Evolutionary conservation across 2,113 vertebrate genomes (phyloP).

Genomic region (Grallaria varia): DNA sequence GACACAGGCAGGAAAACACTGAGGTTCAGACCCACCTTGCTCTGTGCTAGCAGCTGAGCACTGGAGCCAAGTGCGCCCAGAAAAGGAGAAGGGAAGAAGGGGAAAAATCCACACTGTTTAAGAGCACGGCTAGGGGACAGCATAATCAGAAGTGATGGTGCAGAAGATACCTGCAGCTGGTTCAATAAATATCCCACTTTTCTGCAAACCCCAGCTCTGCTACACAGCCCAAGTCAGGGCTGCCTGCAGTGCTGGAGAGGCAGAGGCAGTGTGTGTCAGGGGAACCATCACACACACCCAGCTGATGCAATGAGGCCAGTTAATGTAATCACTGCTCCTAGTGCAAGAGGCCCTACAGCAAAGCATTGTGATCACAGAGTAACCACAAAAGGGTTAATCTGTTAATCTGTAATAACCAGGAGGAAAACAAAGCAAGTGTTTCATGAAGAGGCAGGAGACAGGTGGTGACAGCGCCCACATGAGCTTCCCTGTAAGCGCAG

Average conservation of each 20-base stretch:
- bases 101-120: neutral
- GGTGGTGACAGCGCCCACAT: fast-evolving
- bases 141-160: neutral
- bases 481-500: neutral
- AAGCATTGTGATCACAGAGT: neutral
- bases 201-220: neutral
- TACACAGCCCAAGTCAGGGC: neutral
- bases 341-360: neutral
- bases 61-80: neutral
- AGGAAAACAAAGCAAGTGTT: neutral
- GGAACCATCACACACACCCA: neutral
- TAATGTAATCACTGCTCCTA: neutral
- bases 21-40: neutral
- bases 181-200: neutral
- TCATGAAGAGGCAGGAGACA: neutral
- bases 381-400: conserved; percentile 2
- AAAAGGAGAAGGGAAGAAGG: neutral
- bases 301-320: neutral
- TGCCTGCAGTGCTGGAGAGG: neutral
- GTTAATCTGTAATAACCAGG: neutral
- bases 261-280: fast-evolving
- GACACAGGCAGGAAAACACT: neutral
- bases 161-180: neutral
- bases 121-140: neutral
- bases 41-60: neutral